Base-by-base conservation (phyloP, 2,797 vertebrate genomes). In the Schizothorax lantsangensis region DNA sequence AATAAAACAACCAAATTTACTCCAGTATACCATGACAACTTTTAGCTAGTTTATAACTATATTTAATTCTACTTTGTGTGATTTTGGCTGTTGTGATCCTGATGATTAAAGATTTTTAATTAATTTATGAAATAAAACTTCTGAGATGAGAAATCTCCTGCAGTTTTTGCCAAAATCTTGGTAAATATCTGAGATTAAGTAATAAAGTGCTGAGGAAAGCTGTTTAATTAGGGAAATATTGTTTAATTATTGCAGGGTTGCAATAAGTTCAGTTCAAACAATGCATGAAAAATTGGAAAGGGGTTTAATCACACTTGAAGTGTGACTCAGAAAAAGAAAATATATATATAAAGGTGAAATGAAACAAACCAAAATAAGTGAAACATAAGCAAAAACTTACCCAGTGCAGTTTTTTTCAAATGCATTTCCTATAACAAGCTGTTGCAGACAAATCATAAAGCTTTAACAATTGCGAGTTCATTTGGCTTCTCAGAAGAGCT, bases 401-500 rank as follows among this genome's bases (percentile, higher is more conserved):
- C 19, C 1, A 47, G 79, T 14, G 10, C 59, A 74, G 40, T 43
- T 15, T 45, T 45, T 49, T 49, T 30, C 23, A 30, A 30, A 49
- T 49, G 9, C 30, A 77, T 54, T 77, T 30, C 8, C 47, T 47
- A 69, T 52, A 19, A 57, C 21, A 78, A 19, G 33, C 33, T 78
- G 33, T 30, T 43, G 17, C 84, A 78, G 49, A 47, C 8, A 38
- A 47, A 81, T 72, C 52, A 40, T 38, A n/a, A 38, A 21, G 47
- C 49, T 59, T 71, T 12, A 30, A 57, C 52, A 79, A 17, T 38
- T 47, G 19, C 6, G n/a, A 43, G 66, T 49, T 71, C 17, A 64
- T 73, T 81, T 81, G 79, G 30, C 45, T 52, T 52, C 43, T 52
- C 40, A 23, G 57, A 47, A 21, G 23, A 81, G 69, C 43, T 86